Base-by-base conservation (phyloP, 2,888 invertebrate genomes). In the Piscicola geometra region DNA sequence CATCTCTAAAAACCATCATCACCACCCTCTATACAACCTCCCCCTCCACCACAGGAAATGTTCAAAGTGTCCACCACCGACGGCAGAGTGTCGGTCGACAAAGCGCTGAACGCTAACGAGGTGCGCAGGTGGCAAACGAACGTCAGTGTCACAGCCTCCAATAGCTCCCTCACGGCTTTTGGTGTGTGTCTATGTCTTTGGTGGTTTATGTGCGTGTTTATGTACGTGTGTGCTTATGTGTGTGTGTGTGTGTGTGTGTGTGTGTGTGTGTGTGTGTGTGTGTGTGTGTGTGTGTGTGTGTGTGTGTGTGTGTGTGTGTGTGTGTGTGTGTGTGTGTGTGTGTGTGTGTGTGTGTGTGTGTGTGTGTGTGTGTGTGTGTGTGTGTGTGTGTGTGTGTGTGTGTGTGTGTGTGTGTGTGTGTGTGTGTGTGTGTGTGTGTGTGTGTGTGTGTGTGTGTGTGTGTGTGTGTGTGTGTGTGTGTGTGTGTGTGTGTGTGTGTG, bases 81-180 rank as follows among this genome's bases (percentile, higher is more conserved):
- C 79, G 96, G 96, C 0, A 87, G 89, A 32, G 91, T 93, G 35
- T 85, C 86, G 0, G 91, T 92, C 0, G 88, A 89, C 0, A 88
- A 88, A 80, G 83, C 85, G 0, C 83, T 97, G 74, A 94, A 96
- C 85, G 88, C 95, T 77, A 94, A 95, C 78, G 83, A 89, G 0
- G 91, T 92, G 0, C 90, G 91, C 88, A 95, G 35, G 90, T 91
- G 21, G 75, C 71, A 64, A 73, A 88, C 93, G 72, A 91, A 91
- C 0, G 90, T 96, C 12, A 87, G 89, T 3, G 94, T 93, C 0
- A 90, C 90, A 0, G 95, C 94, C 82, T 90, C 92, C 0, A 93
- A 94, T 0, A 89, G 90, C 0, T 89, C 89, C 0, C 86, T 90
- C 0, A 89, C 90, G 1, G 91, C 91, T 0, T 90, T 90, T 85